Conservation (phyloP, 2,113 vertebrate species). For the Gymnocephalus cernua region DNA sequence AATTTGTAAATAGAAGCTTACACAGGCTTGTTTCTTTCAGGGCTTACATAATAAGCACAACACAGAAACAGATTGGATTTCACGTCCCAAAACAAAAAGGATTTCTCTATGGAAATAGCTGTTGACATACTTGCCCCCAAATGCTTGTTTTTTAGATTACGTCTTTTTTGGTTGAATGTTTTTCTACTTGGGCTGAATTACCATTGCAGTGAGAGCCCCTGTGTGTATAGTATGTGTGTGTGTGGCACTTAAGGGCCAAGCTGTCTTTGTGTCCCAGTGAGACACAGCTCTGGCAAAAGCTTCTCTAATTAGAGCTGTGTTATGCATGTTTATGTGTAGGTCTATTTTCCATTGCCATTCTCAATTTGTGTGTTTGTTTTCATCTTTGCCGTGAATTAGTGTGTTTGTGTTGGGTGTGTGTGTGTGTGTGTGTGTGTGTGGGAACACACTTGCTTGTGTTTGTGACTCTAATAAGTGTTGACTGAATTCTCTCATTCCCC, state of each 20-base stretch:
- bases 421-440: slow-evolving; percentile 11
- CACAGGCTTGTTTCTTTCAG: slow-evolving; percentile 16
- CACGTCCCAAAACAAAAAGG: slow-evolving; percentile 15
- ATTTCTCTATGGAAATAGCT: slow-evolving; percentile 48
- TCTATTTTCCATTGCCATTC: slow-evolving; percentile 11
- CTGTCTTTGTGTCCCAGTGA: slow-evolving; percentile 34
- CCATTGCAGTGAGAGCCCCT: neutral
- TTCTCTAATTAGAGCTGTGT: slow-evolving; percentile 29
- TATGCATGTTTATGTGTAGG: slow-evolving; percentile 20
- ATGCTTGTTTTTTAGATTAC: slow-evolving; percentile 51
- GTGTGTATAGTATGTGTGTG: slow-evolving; percentile 2
- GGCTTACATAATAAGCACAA: slow-evolving; percentile 21
- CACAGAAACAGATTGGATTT: slow-evolving; percentile 43
- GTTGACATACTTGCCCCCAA: slow-evolving; percentile 49
- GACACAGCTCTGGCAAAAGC: slow-evolving; percentile 30
- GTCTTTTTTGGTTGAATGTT: slow-evolving; percentile 30
- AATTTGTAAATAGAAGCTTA: slow-evolving; percentile 24
- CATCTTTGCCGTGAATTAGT: neutral
- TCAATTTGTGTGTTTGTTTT: slow-evolving; percentile 29
- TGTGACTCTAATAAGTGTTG: slow-evolving; percentile 50
- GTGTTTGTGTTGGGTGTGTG: slow-evolving; percentile 8
- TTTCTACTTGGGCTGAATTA: slow-evolving; percentile 21
- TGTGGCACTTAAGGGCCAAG: slow-evolving; percentile 18
- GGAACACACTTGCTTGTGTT: slow-evolving; percentile 14
- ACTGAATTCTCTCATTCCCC: slow-evolving; percentile 47